Evolutionary conservation across 2,113 vertebrate species (phyloP).

Genomic region (Willisornis vidua): DNA sequence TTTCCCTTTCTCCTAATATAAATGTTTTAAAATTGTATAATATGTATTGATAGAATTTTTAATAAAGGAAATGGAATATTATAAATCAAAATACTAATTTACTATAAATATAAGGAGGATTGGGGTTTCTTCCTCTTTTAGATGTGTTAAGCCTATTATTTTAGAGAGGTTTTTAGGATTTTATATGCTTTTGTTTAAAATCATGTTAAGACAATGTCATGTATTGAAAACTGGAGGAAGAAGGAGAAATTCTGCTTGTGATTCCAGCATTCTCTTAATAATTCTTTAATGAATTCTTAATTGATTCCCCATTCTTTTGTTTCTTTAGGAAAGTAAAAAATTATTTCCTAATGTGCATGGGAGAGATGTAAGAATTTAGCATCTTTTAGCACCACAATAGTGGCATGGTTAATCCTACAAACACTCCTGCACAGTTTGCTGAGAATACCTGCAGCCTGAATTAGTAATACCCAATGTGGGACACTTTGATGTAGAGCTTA

Average conservation of each 20-base stretch:
- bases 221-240: slow-evolving; percentile 19
- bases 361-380: not conserved
- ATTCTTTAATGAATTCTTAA: slow-evolving; percentile 12
- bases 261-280: not conserved
- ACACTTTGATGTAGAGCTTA: not conserved
- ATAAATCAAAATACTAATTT: not conserved
- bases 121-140: not conserved
- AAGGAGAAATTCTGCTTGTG: not conserved
- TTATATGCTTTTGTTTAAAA: slow-evolving; percentile 21
- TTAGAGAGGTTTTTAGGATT: not conserved
- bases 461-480: not conserved
- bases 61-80: not conserved
- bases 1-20: not conserved
- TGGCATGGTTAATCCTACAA: not conserved
- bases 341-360: accelerated
- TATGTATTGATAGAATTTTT: not conserved
- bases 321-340: not conserved
- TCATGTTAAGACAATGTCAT: not conserved
- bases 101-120: not conserved
- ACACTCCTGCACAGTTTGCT: not conserved
- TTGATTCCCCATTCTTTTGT: slow-evolving; percentile 16
- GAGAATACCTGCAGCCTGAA: slow-evolving; percentile 11
- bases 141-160: not conserved
- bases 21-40: not conserved
- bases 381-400: not conserved